These are phyloP conservation scores for Noctua janthe DNA, from an alignment of 2,888 invertebrate genomes.

Conservation along the genomic window DNA sequence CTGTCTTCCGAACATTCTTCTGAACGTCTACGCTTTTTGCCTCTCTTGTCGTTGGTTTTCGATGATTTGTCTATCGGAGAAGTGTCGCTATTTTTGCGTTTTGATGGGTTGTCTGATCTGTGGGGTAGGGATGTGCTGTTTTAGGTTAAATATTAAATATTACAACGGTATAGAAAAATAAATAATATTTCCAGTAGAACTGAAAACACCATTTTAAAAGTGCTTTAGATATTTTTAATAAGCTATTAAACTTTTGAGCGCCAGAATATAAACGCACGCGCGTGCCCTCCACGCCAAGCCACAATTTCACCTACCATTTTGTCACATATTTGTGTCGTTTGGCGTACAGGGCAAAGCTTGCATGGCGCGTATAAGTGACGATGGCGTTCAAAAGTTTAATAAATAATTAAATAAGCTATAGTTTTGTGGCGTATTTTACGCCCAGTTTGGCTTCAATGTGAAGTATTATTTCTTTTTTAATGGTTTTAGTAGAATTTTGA, in stretches of 20 bases:
- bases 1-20: background rate
- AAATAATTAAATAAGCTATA: background rate
- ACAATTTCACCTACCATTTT: no score
- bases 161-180: background rate
- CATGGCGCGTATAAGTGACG: no score
- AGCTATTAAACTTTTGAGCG: no score
- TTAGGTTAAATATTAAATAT: background rate
- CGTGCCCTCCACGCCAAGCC: no score
- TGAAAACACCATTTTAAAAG: background rate
- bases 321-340: no score
- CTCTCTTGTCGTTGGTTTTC: slow-evolving; percentile 10
- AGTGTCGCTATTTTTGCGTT: background rate
- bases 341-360: no score
- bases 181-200: background rate
- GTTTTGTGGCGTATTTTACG: background rate
- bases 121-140: background rate
- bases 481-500: background rate
- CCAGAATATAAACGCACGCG: no score
- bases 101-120: slow-evolving; percentile 26
- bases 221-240: background rate
- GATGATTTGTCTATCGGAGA: slow-evolving; percentile 22
- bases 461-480: background rate
- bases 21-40: slow-evolving; percentile 13
- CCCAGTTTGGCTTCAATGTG: background rate
- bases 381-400: no score